Evolutionary conservation across 2,113 vertebrate genomes (phyloP).

Genomic region (Vidua macroura): DNA sequence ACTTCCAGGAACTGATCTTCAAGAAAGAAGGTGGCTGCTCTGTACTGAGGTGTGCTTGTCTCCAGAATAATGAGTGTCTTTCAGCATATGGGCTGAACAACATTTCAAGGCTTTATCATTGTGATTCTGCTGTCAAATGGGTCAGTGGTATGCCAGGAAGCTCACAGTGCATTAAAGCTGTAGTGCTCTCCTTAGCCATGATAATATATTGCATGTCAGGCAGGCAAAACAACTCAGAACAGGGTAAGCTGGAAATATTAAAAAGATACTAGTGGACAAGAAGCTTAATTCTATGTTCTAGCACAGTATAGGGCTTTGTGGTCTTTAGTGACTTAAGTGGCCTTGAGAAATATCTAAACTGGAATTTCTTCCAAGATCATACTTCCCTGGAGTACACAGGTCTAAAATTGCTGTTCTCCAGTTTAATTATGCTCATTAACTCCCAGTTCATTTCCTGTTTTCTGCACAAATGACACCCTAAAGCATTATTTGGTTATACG

Average conservation of each 20-base stretch:
- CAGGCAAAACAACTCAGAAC: not conserved
- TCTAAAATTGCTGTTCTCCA: conserved; percentile 31
- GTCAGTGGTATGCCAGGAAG: not conserved
- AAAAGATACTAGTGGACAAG: not conserved
- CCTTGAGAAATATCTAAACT: conserved; percentile 52
- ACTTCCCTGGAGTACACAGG: conserved; percentile 11
- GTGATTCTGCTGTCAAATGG: not conserved
- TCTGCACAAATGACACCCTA: conserved; percentile 25
- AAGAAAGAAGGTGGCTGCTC: not conserved
- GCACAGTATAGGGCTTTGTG: not conserved
- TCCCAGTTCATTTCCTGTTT: conserved; percentile 51
- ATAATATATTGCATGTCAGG: not conserved
- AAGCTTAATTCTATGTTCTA: not conserved
- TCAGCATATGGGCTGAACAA: not conserved
- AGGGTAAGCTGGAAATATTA: not conserved
- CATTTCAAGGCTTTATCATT: not conserved
- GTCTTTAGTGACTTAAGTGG: not conserved
- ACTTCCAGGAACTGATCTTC: not conserved
- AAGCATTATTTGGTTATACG: conserved; percentile 15
- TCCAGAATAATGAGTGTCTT: not conserved
- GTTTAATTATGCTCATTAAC: conserved; percentile 53
- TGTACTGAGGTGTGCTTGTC: not conserved
- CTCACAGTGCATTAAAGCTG: not conserved
- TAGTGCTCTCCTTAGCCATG: not conserved
- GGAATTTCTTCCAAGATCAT: conserved; percentile 42